phyloP scores from a whole-genome alignment of 2,797 vertebrate genomes.

The Poecile montanus region DNA sequence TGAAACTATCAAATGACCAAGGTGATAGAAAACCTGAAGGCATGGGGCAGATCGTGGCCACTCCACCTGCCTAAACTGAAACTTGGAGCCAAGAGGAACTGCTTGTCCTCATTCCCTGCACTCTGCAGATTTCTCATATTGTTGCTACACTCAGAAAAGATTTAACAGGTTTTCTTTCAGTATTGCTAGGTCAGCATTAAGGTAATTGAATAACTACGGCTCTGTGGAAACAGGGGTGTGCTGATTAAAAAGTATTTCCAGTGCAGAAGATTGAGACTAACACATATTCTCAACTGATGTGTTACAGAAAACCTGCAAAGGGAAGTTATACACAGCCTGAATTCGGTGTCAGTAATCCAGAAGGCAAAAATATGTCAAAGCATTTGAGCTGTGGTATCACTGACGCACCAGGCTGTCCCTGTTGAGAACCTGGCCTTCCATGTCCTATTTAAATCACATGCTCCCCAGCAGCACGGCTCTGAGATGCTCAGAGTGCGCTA shows the following conservation, averaged over 20 bases:
- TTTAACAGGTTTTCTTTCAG: not conserved
- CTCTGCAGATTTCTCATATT: not conserved
- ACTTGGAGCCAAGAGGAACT: not conserved
- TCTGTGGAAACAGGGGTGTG: not conserved
- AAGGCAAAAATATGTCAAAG: not conserved
- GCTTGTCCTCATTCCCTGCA: not conserved
- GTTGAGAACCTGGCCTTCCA: not conserved
- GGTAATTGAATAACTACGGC: accelerated
- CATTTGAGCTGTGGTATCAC: not conserved
- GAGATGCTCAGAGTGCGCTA: not conserved
- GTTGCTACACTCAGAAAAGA: not conserved
- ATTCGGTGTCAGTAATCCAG: not conserved
- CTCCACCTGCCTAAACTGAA: not conserved
- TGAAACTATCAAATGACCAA: not conserved
- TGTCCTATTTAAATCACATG: not conserved
- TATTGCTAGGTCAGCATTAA: not conserved
- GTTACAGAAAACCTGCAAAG: not conserved
- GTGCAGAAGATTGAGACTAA: not conserved
- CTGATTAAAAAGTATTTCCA: not conserved
- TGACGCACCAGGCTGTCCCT: not conserved
- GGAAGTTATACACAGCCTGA: not conserved
- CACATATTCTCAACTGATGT: not conserved
- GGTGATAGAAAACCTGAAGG: not conserved
- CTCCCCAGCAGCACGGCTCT: not conserved
- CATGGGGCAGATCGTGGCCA: too few species aligned